A percentile compares a stretch with the other conserved stretches of the same genome.
Evolutionary conservation across 1,140 invertebrate genomes (phyloP).

Genomic region (Ooceraea biroi): DNA sequence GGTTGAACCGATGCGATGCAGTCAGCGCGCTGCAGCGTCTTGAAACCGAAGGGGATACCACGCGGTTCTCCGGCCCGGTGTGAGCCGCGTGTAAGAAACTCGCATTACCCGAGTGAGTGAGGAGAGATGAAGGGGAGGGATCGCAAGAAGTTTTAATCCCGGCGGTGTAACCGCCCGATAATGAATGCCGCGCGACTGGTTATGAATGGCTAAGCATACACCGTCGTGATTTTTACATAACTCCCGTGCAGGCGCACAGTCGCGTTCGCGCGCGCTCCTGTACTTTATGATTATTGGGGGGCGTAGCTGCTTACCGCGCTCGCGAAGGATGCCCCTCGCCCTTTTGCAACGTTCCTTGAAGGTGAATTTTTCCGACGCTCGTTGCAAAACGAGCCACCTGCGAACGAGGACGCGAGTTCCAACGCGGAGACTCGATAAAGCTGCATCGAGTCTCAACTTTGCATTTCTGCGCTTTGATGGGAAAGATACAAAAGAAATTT

Average conservation of each 20-base stretch:
- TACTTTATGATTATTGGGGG: conserved; percentile 82
- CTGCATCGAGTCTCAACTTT: background rate
- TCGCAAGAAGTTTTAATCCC: conserved; percentile 76
- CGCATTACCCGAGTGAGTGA: conserved; percentile 62
- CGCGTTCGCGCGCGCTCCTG: conserved; percentile 49
- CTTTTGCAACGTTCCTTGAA: conserved; percentile 20
- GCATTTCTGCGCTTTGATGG: background rate
- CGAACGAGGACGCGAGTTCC: conserved; percentile 15
- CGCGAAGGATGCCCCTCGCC: conserved; percentile 39
- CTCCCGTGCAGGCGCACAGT: conserved; percentile 53
- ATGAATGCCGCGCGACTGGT: conserved; percentile 81
- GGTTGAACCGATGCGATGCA: conserved; percentile 37
- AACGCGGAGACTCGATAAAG: background rate
- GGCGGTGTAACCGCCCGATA: conserved; percentile 73
- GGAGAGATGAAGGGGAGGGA: background rate
- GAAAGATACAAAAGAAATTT: background rate
- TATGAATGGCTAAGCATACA: conserved; percentile 79
- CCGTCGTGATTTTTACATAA: conserved; percentile 72
- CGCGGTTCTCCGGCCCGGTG: background rate
- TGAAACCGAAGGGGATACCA: conserved; percentile 24
- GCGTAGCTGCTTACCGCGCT: conserved; percentile 73
- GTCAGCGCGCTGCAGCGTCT: background rate
- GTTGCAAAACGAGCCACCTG: conserved; percentile 22
- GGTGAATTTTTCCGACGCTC: background rate
- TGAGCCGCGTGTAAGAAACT: conserved; percentile 59